Base-by-base conservation (phyloP, 2,888 invertebrate species). In the Biston stratarius region DNA sequence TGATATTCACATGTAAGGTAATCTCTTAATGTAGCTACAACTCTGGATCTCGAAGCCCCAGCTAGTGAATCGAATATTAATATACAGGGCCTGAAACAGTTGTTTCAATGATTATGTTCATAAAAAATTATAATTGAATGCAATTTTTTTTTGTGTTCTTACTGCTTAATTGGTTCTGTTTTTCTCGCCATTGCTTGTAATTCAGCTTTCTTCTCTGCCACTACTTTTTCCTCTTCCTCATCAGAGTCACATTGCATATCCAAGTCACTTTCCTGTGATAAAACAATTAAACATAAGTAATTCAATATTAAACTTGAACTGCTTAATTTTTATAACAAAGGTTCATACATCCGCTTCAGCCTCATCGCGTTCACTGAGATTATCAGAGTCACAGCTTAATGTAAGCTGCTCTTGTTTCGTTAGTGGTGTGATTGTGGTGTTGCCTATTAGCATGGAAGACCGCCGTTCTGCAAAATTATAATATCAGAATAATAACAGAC, bases 21-120 rank as follows among this genome's bases (percentile, higher is more conserved):
- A 86, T 99, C 99, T 72, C 99, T 95, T 67, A 99, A 92, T 0
- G 98, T 99, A 10, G 97, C 97, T 15, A 98, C 97, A 15, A 99
- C 98, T 69, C 97, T 95, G 45, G 96, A 96, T 80, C 98, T 95
- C 51, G 97, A 96, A 2, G 97, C 96, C 9, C 97, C 96, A 74
- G 97, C 96, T 79, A 99, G 91, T 0, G 99, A 99, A 91, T 99
- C 99, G 88, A 99, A 99, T 83, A 99, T 97, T 69, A 99, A 92
- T 82, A 99, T 98, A 85, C 98, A 97, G 0, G 99, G 98, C 80
- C 97, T 97, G 93, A 71, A 96, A 95, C 58, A 69, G 56, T 14
- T 33, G 45, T 38, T 58, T 45, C 12, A 48, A 58, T 48, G 14
- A 14, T 58, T 38, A 47, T 58, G 38, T 5, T 34, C 8, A 0